Evolutionary conservation across 2,888 invertebrate species (phyloP).

Genomic region (Agrochola circellaris): DNA sequence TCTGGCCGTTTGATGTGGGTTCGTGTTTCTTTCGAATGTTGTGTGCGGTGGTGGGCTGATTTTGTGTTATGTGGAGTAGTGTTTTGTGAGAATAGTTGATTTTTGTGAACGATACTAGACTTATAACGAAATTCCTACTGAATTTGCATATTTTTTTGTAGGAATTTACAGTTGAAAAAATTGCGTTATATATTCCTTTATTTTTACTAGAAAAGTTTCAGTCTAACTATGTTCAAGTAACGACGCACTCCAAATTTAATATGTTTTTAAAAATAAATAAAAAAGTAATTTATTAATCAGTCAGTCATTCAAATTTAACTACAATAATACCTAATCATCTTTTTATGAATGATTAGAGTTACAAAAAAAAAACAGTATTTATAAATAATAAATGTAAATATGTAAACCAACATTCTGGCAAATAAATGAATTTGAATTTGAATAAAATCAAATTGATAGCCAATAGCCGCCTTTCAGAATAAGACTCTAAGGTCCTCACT

Average conservation of each 20-base stretch:
- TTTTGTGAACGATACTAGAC: background rate
- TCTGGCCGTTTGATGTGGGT: constrained; percentile 68
- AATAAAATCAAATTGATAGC: constrained; percentile 10
- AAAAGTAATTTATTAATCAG: background rate
- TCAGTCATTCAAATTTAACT: background rate
- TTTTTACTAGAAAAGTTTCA: background rate
- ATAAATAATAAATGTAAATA: no score
- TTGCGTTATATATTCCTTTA: background rate
- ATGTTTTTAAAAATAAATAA: background rate
- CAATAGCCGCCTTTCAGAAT: constrained; percentile 70
- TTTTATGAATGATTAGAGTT: background rate
- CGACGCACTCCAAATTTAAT: background rate
- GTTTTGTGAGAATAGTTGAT: constrained; percentile 10
- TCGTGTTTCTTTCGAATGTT: constrained; percentile 42
- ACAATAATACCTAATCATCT: background rate
- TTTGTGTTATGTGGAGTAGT: constrained; percentile 20
- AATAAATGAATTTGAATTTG: no score
- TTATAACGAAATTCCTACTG: background rate
- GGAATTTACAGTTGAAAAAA: background rate
- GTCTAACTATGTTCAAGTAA: background rate
- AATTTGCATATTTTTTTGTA: background rate
- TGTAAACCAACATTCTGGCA: no score
- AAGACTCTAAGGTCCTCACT: constrained; percentile 73
- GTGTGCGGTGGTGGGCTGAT: constrained; percentile 5
- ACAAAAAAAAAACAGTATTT: background rate